These are phyloP conservation scores for Neodontobutis hainanensis DNA, from an alignment of 2,113 vertebrate genomes.

Conservation along the genomic window DNA sequence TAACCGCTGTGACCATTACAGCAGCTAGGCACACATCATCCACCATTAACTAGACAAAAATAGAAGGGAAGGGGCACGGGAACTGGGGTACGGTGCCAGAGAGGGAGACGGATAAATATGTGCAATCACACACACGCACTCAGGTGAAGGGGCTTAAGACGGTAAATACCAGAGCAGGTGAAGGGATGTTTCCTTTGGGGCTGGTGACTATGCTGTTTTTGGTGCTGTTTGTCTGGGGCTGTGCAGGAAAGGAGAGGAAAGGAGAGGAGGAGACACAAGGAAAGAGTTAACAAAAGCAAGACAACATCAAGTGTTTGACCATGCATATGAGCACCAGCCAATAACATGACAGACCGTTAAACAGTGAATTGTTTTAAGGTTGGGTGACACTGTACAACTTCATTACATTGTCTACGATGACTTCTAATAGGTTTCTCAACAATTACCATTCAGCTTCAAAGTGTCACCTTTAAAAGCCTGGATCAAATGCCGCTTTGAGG, in stretches of 20 bases:
- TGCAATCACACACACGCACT: conserved; percentile 12
- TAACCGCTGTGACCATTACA: conserved; percentile 2
- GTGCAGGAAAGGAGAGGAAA: conserved; percentile 69
- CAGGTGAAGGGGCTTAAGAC: conserved; percentile 36
- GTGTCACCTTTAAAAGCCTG: conserved; percentile 17
- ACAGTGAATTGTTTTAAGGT: no score
- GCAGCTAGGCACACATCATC: conserved; percentile 10
- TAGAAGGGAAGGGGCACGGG: conserved; percentile 18
- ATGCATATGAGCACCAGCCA: conserved; percentile 3
- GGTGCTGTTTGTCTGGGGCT: conserved; percentile 97
- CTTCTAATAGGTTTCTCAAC: conserved; percentile 14
- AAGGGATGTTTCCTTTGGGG: conserved; percentile 92
- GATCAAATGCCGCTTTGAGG: conserved; percentile 47
- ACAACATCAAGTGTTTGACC: conserved; percentile 31
- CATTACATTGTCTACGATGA: conserved; percentile 8
- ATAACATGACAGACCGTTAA: no score
- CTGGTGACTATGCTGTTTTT: conserved; percentile 95
- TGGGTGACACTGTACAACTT: conserved; percentile 12
- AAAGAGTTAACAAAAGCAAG: conserved; percentile 62
- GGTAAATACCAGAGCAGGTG: conserved; percentile 92
- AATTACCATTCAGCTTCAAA: conserved; percentile 20
- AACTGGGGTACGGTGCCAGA: background rate
- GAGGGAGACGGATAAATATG: conserved; percentile 6
- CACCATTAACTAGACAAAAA: conserved; percentile 15
- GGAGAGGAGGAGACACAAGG: conserved; percentile 64